These are phyloP conservation scores for Plectrocnemia conspersa DNA, from an alignment of 1,140 invertebrate species.

Conservation along the genomic window DNA sequence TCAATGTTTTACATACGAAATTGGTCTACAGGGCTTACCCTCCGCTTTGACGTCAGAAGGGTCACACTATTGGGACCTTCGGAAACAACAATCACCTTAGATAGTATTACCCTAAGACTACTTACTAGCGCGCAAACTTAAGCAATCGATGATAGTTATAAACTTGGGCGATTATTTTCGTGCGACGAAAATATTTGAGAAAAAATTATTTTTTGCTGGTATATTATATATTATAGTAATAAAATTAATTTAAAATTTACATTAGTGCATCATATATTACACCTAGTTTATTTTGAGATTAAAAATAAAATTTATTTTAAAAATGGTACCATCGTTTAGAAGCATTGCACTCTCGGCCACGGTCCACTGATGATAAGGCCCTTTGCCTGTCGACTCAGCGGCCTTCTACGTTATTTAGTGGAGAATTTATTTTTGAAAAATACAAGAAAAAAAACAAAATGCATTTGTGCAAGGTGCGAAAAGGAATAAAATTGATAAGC, in stretches of 20 bases:
- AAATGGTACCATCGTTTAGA: constrained; percentile 3
- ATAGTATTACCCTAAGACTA: constrained; percentile 2
- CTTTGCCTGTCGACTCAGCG: constrained; percentile 7
- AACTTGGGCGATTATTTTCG: constrained; percentile 14
- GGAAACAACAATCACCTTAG: constrained; percentile 11
- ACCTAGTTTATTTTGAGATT: too few species aligned
- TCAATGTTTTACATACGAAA: constrained; percentile 23
- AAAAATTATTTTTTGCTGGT: too few species aligned
- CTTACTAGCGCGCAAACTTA: constrained; percentile 17
- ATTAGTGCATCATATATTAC: too few species aligned
- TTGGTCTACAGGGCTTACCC: constrained; percentile 22
- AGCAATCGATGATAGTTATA: constrained; percentile 16
- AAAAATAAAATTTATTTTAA: too few species aligned
- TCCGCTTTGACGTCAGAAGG: constrained; percentile 13
- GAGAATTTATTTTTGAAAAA: too few species aligned
- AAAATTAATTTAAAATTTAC: too few species aligned
- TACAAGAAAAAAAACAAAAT: too few species aligned
- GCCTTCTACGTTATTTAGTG: too few species aligned
- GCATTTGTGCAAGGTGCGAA: neutral
- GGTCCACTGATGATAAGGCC: constrained; percentile 9
- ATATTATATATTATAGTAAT: too few species aligned
- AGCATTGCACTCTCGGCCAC: constrained; percentile 3
- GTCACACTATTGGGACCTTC: constrained; percentile 14
- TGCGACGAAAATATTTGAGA: too few species aligned
- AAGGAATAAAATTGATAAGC: constrained; percentile 1